These are phyloP conservation scores for Metopolophium dirhodum DNA, from an alignment of 1,140 invertebrate species.

Conservation along the genomic window DNA sequence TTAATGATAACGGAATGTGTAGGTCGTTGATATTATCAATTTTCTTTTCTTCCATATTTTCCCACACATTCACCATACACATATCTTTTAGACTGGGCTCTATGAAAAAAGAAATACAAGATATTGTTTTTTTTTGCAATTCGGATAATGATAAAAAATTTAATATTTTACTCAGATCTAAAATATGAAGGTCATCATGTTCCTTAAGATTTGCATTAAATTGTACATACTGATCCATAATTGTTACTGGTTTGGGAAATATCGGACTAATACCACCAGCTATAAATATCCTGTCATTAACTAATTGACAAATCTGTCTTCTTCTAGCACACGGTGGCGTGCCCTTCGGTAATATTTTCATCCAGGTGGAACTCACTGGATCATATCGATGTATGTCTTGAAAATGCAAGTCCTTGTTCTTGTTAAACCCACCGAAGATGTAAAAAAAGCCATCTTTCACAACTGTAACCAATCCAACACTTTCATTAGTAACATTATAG, in stretches of 20 bases:
- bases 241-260: slow-evolving; percentile 61
- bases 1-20: background rate
- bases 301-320: slow-evolving; percentile 79
- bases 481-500: background rate
- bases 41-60: background rate
- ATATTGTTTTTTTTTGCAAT: background rate
- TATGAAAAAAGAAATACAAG: background rate
- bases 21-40: background rate
- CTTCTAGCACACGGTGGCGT: slow-evolving; percentile 72
- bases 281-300: slow-evolving; percentile 75
- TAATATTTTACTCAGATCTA: slow-evolving; percentile 70
- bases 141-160: background rate
- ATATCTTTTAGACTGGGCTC: slow-evolving; percentile 46
- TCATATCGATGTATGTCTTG: slow-evolving; percentile 81
- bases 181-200: slow-evolving; percentile 78
- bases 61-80: background rate
- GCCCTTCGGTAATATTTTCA: slow-evolving; percentile 68
- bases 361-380: slow-evolving; percentile 71
- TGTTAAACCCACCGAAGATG: slow-evolving; percentile 89
- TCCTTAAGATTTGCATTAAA: slow-evolving; percentile 68
- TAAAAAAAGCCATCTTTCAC: slow-evolving; percentile 77
- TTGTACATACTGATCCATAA: background rate
- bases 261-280: slow-evolving; percentile 82
- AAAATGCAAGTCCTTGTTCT: slow-evolving; percentile 75
- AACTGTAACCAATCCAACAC: slow-evolving; percentile 67